Evolutionary conservation across 2,113 vertebrate species (phyloP).

Genomic region (Globicephala melas): DNA sequence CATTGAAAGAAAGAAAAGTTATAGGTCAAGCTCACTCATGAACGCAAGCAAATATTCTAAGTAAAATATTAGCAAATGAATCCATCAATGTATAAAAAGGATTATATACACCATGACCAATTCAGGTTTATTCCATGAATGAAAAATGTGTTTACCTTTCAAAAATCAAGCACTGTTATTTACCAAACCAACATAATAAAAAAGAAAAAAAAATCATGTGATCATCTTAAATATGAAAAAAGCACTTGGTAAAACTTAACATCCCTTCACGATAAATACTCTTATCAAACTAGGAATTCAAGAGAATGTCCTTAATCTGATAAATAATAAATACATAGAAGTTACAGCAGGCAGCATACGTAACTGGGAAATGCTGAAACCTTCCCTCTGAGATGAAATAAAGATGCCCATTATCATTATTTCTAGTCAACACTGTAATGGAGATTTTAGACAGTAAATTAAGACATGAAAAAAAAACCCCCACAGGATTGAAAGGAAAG

Average conservation of each 20-base stretch:
- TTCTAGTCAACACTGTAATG: neutral
- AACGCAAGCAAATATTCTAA: neutral
- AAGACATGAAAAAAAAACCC: neutral
- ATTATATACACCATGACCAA: neutral
- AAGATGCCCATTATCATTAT: neutral
- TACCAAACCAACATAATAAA: neutral
- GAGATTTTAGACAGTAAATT: neutral
- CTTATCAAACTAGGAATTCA: neutral
- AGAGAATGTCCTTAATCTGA: neutral
- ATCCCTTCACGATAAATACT: neutral
- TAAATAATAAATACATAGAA: neutral
- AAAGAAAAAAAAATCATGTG: neutral
- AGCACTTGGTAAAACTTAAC: neutral
- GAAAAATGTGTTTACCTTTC: neutral
- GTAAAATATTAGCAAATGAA: neutral
- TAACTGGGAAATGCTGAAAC: neutral
- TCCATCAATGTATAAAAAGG: neutral
- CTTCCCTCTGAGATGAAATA: neutral
- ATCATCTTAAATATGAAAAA: neutral
- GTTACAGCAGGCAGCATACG: neutral
- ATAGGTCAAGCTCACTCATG: neutral
- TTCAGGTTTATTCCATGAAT: neutral
- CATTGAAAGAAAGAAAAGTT: neutral
- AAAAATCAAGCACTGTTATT: neutral
- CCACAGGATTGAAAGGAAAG: neutral